Base-by-base conservation (phyloP, 2,888 invertebrate species). In the Abscondita cerata region DNA sequence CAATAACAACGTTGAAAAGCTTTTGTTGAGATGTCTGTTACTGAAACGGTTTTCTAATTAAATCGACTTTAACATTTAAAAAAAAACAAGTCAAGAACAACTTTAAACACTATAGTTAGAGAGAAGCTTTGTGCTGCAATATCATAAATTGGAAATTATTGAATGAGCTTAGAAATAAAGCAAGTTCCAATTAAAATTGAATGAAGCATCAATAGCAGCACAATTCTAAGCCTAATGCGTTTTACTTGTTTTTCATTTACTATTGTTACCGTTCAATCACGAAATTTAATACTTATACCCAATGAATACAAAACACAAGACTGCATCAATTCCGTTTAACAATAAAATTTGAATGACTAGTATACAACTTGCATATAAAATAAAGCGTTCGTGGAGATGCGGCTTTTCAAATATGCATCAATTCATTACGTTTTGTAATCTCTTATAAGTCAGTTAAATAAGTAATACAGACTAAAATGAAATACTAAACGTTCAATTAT, bases 261-360 rank as follows among this genome's bases (percentile, higher is more conserved):
- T 66, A 60, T 67, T 64, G 66, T 65, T 67, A 64, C 60, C 64
- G 59, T 62, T 68, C 66, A 66, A 67, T 68, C 55, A 65, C 63
- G 53, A 65, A 68, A 66, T 69, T 68, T 68, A 69, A 68, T 69
- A 63, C 61, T n/a, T 59, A 66, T 66, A 63, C 64, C 58, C 67
- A 62, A 68, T 68, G 66, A 68, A 69, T 66, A 68, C 62, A 62
- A 59, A 69, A 52, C 57, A 65, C 61, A 50, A 55, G 53, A 58
- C 40, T 53, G 58, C 62, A 54, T 41, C 54, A 63, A 54, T 58
- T 55, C 48, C 46, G 31, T 52, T 56, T 47, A 41, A 47, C 47
- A 52, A 52, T 52, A 57, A 56, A 60, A 50, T 62, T 56, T 62
- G 46, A 57, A 57, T 52, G 52, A 51, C 56, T 57, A n/a, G 38